Conservation (phyloP, 1,140 invertebrate species). For the Amyelois transitella region DNA sequence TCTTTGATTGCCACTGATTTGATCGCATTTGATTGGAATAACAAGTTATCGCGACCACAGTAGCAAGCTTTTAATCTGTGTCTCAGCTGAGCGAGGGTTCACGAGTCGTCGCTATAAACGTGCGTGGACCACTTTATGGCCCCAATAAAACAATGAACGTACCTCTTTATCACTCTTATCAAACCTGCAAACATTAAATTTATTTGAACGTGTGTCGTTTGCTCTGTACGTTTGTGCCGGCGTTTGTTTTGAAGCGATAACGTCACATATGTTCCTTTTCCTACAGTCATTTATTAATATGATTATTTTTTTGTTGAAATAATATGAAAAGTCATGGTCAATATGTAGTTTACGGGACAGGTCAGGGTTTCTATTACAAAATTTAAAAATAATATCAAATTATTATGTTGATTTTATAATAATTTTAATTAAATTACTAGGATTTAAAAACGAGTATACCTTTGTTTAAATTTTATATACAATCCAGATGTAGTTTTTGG, state of each 20-base stretch:
- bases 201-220: slow-evolving; percentile 60
- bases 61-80: not conserved
- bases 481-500: too few relatives aligned
- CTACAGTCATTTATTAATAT: slow-evolving; percentile 9
- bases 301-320: not conserved
- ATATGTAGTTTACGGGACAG: too few relatives aligned
- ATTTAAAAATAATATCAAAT: too few relatives aligned
- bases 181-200: slow-evolving; percentile 66
- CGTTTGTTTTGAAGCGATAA: slow-evolving; percentile 56
- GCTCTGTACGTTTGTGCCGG: slow-evolving; percentile 56
- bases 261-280: slow-evolving; percentile 16
- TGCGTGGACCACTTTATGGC: slow-evolving; percentile 46
- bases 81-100: slow-evolving; percentile 23
- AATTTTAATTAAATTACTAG: too few relatives aligned
- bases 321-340: too few relatives aligned
- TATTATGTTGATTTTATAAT: too few relatives aligned
- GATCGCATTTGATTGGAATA: not conserved
- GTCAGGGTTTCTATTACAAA: too few relatives aligned
- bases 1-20: not conserved
- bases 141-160: slow-evolving; percentile 69
- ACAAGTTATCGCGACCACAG: not conserved
- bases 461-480: too few relatives aligned
- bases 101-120: slow-evolving; percentile 33
- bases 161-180: slow-evolving; percentile 65
- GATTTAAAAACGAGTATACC: too few relatives aligned